phyloP scores from a whole-genome alignment of 2,888 invertebrate genomes.

The Tanytarsus gracilentus region DNA sequence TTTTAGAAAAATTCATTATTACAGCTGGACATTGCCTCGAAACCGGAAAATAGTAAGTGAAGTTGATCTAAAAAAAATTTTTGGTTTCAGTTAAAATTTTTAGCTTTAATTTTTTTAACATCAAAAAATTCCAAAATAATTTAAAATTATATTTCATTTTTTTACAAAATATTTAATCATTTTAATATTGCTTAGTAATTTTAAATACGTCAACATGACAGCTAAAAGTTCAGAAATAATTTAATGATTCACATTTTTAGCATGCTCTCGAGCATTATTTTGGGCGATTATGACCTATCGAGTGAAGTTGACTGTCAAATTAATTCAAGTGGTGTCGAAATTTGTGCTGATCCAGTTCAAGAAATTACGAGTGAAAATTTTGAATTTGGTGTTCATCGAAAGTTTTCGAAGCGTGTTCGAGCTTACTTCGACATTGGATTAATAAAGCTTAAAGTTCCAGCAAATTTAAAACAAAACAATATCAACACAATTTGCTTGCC shows the following conservation, averaged over 20 bases:
- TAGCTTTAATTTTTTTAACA: too few relatives aligned
- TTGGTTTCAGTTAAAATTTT: too few relatives aligned
- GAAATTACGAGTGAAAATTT: background rate
- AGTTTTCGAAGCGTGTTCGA: background rate
- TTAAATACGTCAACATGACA: too few relatives aligned
- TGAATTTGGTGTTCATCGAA: background rate
- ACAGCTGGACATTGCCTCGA: background rate
- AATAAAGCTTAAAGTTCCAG: background rate
- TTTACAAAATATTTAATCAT: background rate
- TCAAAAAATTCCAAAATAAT: background rate
- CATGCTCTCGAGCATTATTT: too few relatives aligned
- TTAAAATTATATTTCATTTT: background rate
- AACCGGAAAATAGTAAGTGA: background rate
- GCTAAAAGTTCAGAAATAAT: too few relatives aligned
- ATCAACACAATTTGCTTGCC: slow-evolving; percentile 4
- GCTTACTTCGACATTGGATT: background rate
- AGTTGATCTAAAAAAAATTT: background rate
- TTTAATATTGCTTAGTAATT: background rate
- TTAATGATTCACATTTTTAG: too few relatives aligned
- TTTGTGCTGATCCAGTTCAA: background rate
- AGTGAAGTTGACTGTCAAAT: background rate
- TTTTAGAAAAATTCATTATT: background rate
- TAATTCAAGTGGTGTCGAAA: too few relatives aligned
- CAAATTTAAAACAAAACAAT: background rate
- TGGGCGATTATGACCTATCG: background rate